Evolutionary conservation across 2,113 vertebrate species (phyloP).

Genomic region (Gadus macrocephalus): DNA sequence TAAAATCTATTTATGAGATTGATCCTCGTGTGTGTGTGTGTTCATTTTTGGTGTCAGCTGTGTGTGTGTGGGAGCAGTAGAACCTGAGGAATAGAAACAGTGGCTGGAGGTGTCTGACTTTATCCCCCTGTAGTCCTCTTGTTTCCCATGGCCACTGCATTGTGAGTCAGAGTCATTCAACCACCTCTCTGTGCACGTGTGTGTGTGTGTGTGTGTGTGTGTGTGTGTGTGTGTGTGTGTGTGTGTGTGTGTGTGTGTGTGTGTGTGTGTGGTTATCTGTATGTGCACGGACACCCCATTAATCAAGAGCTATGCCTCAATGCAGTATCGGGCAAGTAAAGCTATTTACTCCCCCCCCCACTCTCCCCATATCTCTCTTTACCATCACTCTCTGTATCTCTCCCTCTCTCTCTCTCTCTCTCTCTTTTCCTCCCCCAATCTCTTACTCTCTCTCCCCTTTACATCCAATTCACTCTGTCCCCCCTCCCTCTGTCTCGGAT

Average conservation of each 20-base stretch:
- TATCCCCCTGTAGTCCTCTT: neutral
- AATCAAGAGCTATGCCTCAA: constrained; percentile 1
- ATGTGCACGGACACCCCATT: neutral
- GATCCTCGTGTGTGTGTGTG: neutral
- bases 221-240: constrained; percentile 10
- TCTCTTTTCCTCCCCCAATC: neutral
- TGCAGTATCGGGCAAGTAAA: constrained; percentile 32
- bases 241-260: neutral
- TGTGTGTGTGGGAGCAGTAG: neutral
- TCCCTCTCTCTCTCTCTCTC: neutral
- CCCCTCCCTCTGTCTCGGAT: neutral
- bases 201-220: constrained; percentile 19
- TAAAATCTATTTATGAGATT: neutral
- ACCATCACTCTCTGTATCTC: neutral
- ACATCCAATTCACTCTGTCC: neutral
- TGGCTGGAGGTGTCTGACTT: too few relatives aligned
- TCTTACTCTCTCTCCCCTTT: constrained; percentile 5
- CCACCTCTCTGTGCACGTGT: constrained; percentile 7
- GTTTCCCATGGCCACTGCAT: too few relatives aligned
- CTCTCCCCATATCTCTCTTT: constrained; percentile 1
- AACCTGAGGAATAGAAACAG: neutral
- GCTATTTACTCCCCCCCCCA: constrained; percentile 40
- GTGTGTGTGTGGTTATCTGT: constrained; percentile 1
- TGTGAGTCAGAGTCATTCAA: too few relatives aligned
- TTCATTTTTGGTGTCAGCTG: neutral